Percentiles rank a stretch among this genome's conserved stretches.
These are phyloP conservation scores for Ectropis grisescens DNA, from an alignment of 1,140 invertebrate species.

Conservation along the genomic window DNA sequence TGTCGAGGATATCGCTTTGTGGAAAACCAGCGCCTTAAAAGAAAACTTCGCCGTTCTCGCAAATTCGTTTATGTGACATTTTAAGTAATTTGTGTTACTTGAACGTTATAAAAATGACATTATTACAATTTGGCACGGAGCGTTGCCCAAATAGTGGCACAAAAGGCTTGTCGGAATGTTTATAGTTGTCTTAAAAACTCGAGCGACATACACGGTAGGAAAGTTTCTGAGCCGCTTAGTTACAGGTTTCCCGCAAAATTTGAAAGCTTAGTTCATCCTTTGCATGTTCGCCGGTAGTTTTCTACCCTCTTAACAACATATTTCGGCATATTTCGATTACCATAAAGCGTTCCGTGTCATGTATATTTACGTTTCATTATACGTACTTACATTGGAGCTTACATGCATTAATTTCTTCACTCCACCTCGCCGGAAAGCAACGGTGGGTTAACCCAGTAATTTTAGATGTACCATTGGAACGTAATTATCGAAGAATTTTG, in stretches of 20 bases:
- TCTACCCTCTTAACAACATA: slow-evolving; percentile 62
- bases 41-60: slow-evolving; percentile 3
- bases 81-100: slow-evolving; percentile 26
- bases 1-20: slow-evolving; percentile 23
- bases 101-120: slow-evolving; percentile 42
- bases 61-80: slow-evolving; percentile 23
- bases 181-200: slow-evolving; percentile 50
- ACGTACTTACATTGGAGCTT: slow-evolving; percentile 17
- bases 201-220: slow-evolving; percentile 44
- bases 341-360: slow-evolving; percentile 64
- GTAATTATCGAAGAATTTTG: slow-evolving; percentile 8
- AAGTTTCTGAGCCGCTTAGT: slow-evolving; percentile 47
- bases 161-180: slow-evolving; percentile 46
- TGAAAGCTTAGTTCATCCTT: slow-evolving; percentile 57
- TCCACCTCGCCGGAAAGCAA: no score
- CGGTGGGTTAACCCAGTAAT: no score
- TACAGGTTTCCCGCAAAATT: slow-evolving; percentile 54
- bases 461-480: no score
- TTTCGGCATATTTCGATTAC: slow-evolving; percentile 70
- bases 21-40: slow-evolving; percentile 18
- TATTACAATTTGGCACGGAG: slow-evolving; percentile 37
- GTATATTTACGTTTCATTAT: slow-evolving; percentile 45
- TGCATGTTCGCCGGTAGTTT: slow-evolving; percentile 62
- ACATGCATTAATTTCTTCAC: slow-evolving; percentile 42
- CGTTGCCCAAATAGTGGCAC: slow-evolving; percentile 23